Evolutionary conservation across 2,113 vertebrate genomes (phyloP), one percentile per base, ranked within the genome.

Genomic region (Datnioides undecimradiatus): DNA sequence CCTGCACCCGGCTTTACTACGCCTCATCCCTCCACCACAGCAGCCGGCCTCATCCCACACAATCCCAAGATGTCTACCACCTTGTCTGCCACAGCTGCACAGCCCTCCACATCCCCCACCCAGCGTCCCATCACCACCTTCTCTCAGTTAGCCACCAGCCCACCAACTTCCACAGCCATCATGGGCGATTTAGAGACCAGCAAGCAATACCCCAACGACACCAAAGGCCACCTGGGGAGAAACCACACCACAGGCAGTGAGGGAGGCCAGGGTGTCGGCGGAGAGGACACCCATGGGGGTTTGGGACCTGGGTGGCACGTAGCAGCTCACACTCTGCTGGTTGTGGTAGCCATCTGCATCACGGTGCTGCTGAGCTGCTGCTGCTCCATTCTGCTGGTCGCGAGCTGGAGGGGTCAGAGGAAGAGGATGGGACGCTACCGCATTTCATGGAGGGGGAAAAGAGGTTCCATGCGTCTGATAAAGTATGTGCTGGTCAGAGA

Each of bases 201-300:
- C 87, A 95, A 96, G 38, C 95, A 95, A 1, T 73, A 93, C 29
- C 64, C 88, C 23, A 97, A 97, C 0, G 95, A 95, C 77, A 97
- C 96, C 52, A 95, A 96, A 79, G 95, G 90, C 29, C 93, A 90
- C 83, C 83, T 83, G 0, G 93, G 88, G 1, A 92, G 93, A 80
- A 97, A 97, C 90, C 90, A 95, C 19, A 96, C 94, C 0, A 83
- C 79, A 0, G 94, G 83, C 1, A 34, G 67, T 0, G 87, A 71
- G 21, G 84, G 23, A 25, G 81, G 21, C 6, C 76, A 62, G 55
- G 84, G 48, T 13, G 85, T 23, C 17, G 38, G 45, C n/a, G 79
- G 45, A 40, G 92, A 62, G 46, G 80, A 85, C 62, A 9, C 58
- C 0, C 59, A 58, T 0, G 88, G 87, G 58, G 85, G 57, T 13